Evolutionary conservation across 2,888 invertebrate species (phyloP), one percentile per base, ranked within the genome.

Genomic region (Seladonia tumulorum): DNA sequence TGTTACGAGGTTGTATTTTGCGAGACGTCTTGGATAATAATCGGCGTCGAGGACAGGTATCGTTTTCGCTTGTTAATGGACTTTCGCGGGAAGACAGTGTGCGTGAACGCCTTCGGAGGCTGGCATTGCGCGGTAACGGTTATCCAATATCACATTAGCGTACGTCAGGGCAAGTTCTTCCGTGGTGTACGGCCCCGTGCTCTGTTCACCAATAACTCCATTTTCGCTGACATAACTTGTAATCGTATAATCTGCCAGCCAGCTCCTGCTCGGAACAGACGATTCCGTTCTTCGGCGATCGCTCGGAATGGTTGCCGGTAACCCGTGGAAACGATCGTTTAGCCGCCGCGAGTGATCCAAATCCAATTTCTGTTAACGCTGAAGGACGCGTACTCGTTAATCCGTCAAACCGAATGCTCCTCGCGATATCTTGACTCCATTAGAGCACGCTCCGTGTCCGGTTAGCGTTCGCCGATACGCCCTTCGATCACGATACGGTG

Each of bases 121-220:
- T 49, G 72, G 76, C 10, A 10, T 22, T 53, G 22, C 53, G 18
- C 86, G 68, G 87, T 57, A 89, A 81, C 87, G 80, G 86, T 89
- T 89, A 89, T 87, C 85, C 88, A 76, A 90, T 91, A 91, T 91
- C 88, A 83, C 89, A 91, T 91, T 90, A 89, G 82, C 80, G 86
- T 90, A 85, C 86, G 88, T 89, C 88, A 83, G 84, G 85, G 78
- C 80, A 87, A 86, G 83, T 86, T 88, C 83, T 84, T 90, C 74
- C 85, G 49, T 75, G 86, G 82, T 76, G 63, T 73, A 75, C 47
- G 57, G 73, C 45, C 60, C 45, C 53, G 74, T 75, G 68, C 77
- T 86, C 68, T 71, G 68, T 60, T 78, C 88, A 79, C 86, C 86
- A 85, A 90, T 90, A 90, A 88, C 84, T 90, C 71, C 72, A 87